Evolutionary conservation across 2,797 vertebrate genomes (phyloP).

Genomic region (Ambastaia sidthimunki): DNA sequence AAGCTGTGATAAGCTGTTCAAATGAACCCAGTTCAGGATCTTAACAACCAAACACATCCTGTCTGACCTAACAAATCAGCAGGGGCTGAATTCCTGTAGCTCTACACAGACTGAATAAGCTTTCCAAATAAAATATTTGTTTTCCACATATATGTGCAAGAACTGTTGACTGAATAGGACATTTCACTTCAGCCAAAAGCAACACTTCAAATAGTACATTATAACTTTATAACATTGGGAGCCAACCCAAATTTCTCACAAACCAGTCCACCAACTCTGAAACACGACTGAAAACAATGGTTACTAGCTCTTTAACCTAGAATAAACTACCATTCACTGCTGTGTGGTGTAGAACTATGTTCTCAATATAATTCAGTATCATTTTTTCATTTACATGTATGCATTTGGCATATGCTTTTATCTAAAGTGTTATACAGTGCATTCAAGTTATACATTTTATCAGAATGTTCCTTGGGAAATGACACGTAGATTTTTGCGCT

Average conservation of each 20-base stretch:
- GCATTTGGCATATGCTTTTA: no score
- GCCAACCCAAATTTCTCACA: conserved; percentile 21
- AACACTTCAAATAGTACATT: conserved; percentile 63
- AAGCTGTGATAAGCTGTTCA: conserved; percentile 14
- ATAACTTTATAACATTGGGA: conserved; percentile 47
- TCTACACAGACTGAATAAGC: conserved; percentile 55
- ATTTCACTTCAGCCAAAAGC: conserved; percentile 43
- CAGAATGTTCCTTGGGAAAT: no score
- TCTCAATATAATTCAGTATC: background rate
- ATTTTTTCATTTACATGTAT: no score
- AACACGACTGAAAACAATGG: background rate
- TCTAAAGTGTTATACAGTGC: no score
- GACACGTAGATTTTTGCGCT: no score
- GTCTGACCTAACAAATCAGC: conserved; percentile 20
- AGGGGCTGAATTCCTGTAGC: conserved; percentile 58
- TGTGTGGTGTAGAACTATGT: background rate
- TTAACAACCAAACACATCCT: conserved; percentile 41
- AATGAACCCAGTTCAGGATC: conserved; percentile 8
- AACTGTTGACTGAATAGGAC: conserved; percentile 56
- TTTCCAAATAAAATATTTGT: conserved; percentile 67
- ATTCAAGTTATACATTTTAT: no score
- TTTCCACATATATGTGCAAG: conserved; percentile 46
- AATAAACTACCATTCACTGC: background rate
- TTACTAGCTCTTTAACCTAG: background rate
- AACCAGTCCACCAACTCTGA: conserved; percentile 22